Evolutionary conservation across 2,888 invertebrate species (phyloP), one percentile per base, ranked within the genome.

Genomic region (Silvanus unidentatus): DNA sequence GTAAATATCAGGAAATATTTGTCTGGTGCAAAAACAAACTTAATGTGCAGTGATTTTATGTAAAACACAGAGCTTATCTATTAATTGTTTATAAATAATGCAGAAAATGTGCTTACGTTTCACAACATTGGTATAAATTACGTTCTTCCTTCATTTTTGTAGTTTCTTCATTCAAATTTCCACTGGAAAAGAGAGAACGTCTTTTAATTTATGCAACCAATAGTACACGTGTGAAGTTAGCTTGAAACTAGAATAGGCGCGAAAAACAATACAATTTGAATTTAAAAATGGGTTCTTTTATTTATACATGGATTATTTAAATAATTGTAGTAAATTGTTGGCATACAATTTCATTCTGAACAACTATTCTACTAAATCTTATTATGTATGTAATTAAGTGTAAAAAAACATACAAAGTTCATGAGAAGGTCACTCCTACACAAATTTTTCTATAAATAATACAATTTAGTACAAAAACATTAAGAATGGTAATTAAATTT

Each of bases 151-250:
- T 73, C 44, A 65, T 54, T 34, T 75, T 72, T 0, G 72, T 70
- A 56, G 72, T 73, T 13, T 74, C 77, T 59, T 79, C 78, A 62
- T 72, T 76, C 1, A 75, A 70, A 59, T 74, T 76, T 60, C 75
- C 77, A 53, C 78, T 78, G 72, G 6, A 76, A 74, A 52, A 59
- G 4, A 37, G 8, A 22, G 8, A 22, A n/a, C n/a, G n/a, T 22
- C 8, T 22, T 22, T 22, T 8, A 22, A 22, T 22, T 22, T 22
- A 22, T 22, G 8, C 22, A 22, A 22, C 22, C 22, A 22, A 22
- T 22, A 22, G 8, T 34, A 34, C 11, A 34, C 5, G 39, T 34
- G 32, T 32, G 39, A 38, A 41, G 43, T 49, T 45, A 47, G 42
- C 45, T 46, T 44, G 40, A 49, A 49, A 42, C 44, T 28, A 38